These are phyloP conservation scores for Sitta carolinensis DNA, from an alignment of 2,797 vertebrate species.

Conservation along the genomic window DNA sequence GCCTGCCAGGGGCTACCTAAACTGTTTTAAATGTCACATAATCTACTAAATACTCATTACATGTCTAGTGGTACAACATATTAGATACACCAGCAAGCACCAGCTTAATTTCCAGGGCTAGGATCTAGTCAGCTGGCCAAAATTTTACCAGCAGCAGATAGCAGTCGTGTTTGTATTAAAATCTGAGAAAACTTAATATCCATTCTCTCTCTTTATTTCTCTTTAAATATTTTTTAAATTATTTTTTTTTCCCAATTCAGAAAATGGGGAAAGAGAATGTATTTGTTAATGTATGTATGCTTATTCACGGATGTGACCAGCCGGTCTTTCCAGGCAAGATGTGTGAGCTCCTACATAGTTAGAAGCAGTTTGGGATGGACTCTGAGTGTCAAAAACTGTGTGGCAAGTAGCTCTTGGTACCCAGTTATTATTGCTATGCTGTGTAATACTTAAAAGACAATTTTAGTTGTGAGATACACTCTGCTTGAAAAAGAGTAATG, in stretches of 20 bases:
- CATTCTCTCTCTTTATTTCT: not conserved
- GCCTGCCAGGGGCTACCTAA: not conserved
- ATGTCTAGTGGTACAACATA: not conserved
- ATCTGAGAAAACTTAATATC: not conserved
- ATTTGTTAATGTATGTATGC: not conserved
- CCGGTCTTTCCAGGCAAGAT: not conserved
- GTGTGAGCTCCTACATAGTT: not conserved
- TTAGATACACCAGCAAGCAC: not conserved
- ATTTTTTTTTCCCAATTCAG: not conserved
- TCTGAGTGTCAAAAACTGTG: not conserved
- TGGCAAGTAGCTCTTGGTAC: not conserved
- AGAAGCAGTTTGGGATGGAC: not conserved
- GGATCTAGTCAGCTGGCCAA: not conserved
- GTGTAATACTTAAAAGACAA: not conserved
- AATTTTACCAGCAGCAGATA: not conserved
- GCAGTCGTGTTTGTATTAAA: not conserved
- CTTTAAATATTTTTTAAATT: too few relatives aligned
- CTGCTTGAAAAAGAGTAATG: not conserved
- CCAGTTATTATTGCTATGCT: not conserved
- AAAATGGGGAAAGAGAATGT: not conserved
- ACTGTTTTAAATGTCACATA: not conserved
- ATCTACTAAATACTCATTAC: not conserved
- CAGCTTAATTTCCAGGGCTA: not conserved
- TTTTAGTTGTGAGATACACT: not conserved
- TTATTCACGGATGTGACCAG: not conserved